Conservation (phyloP, 2,113 vertebrate species). For the Nannobrachium achirus region DNA sequence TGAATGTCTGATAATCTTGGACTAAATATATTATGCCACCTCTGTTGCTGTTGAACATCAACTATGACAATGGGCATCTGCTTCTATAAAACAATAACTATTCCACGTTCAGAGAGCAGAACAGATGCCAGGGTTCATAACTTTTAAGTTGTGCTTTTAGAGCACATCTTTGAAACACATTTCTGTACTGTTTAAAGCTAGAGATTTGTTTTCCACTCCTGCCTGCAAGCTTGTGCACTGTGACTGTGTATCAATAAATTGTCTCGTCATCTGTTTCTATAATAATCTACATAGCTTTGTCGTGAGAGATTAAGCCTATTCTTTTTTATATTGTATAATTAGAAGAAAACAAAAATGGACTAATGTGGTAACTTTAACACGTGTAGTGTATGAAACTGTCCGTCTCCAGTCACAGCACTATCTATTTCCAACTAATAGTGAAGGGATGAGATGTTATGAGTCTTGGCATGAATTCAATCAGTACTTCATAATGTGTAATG, state of each 20-base stretch:
- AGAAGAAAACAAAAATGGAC: slow-evolving; percentile 72
- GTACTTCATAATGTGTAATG: slow-evolving; percentile 65
- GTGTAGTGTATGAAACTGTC: slow-evolving; percentile 70
- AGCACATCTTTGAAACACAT: slow-evolving; percentile 39
- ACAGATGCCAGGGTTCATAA: slow-evolving; percentile 47
- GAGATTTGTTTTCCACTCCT: slow-evolving; percentile 81
- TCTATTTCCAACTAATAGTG: slow-evolving; percentile 63
- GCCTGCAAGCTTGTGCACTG: slow-evolving; percentile 98
- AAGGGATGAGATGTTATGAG: slow-evolving; percentile 54
- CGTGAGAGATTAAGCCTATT: slow-evolving; percentile 90
- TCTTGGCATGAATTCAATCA: slow-evolving; percentile 71
- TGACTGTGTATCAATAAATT: slow-evolving; percentile 90
- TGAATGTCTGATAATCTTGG: slow-evolving; percentile 35
- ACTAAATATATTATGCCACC: slow-evolving; percentile 32
- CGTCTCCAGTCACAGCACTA: slow-evolving; percentile 68
- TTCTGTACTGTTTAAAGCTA: slow-evolving; percentile 74
- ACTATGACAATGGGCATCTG: neutral
- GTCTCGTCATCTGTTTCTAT: slow-evolving; percentile 94
- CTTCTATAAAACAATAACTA: too few relatives aligned
- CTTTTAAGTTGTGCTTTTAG: slow-evolving; percentile 35
- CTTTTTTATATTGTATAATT: slow-evolving; percentile 81
- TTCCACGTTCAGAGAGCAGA: slow-evolving; percentile 36
- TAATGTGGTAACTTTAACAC: slow-evolving; percentile 73
- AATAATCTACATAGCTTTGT: slow-evolving; percentile 92
- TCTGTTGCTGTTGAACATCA: slow-evolving; percentile 18